These are phyloP conservation scores for Lichenostomus cassidix DNA, from an alignment of 2,113 vertebrate species.

Conservation along the genomic window DNA sequence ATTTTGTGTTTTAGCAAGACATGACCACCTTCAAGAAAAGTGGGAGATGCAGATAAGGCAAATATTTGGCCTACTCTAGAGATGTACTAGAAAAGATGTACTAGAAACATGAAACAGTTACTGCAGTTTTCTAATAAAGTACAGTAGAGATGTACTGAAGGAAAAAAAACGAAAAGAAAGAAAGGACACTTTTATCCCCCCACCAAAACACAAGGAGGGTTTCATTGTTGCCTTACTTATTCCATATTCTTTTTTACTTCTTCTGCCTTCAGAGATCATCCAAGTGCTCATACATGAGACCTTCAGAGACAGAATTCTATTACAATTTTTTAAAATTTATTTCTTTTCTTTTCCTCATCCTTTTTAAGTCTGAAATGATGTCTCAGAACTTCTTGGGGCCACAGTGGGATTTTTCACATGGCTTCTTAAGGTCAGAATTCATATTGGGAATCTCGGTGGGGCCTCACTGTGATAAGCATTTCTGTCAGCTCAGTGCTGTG, in stretches of 20 bases:
- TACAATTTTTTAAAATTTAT: neutral
- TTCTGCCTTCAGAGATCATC: neutral
- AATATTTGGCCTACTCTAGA: neutral
- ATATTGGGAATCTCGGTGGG: neutral
- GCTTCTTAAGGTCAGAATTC: neutral
- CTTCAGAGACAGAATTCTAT: neutral
- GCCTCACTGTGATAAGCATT: rapidly evolving
- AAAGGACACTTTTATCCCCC: neutral
- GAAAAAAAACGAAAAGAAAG: too few relatives aligned
- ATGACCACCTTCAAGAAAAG: neutral
- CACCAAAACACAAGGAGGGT: neutral
- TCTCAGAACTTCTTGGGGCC: neutral
- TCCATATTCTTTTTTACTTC: neutral
- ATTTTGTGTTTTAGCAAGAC: neutral
- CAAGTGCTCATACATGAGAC: neutral
- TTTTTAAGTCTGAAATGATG: neutral
- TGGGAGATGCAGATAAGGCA: neutral
- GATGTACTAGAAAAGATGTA: neutral
- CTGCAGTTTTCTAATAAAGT: neutral
- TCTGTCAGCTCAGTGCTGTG: neutral
- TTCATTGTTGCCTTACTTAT: neutral
- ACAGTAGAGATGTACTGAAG: neutral
- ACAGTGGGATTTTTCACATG: neutral
- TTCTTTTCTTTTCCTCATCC: neutral
- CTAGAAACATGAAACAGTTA: neutral